Percentiles rank a stretch among this genome's conserved stretches.
These are phyloP conservation scores for Neomorphus geoffroyi DNA, from an alignment of 2,797 vertebrate species.

Conservation along the genomic window DNA sequence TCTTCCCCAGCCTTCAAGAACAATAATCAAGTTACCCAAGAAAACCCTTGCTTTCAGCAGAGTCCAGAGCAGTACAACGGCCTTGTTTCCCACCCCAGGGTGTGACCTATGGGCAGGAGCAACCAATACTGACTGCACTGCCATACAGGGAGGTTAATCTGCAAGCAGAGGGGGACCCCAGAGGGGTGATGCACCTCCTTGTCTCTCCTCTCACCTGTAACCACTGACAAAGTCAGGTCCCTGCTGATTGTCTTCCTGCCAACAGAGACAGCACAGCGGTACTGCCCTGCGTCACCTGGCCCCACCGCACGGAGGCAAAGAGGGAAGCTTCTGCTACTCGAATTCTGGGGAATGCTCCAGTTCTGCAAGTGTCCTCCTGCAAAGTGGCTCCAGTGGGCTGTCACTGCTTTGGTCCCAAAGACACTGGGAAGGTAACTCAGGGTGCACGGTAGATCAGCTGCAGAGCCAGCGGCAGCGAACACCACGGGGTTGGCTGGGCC, in stretches of 20 bases:
- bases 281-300: conserved; percentile 64
- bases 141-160: neutral
- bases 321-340: conserved; percentile 43
- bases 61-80: neutral
- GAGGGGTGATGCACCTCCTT: neutral
- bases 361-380: neutral
- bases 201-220: conserved; percentile 73
- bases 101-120: neutral
- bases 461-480: conserved; percentile 70
- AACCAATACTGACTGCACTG: neutral
- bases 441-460: conserved; percentile 56
- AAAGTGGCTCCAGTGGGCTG: conserved; percentile 64
- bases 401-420: neutral
- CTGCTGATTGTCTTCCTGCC: conserved; percentile 54
- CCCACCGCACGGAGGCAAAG: conserved; percentile 61
- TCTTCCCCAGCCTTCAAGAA: neutral
- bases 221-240: conserved; percentile 62
- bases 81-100: rapidly evolving
- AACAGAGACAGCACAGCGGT: conserved; percentile 59
- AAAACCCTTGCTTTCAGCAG: neutral
- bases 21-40: neutral
- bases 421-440: conserved; percentile 35
- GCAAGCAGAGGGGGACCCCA: neutral
- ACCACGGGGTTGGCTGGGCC: conserved; percentile 51
- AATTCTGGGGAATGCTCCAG: neutral